A percentile compares a stretch with the other conserved stretches of the same genome.
Conservation (phyloP, 2,113 vertebrate genomes). For the Oplegnathus fasciatus region DNA sequence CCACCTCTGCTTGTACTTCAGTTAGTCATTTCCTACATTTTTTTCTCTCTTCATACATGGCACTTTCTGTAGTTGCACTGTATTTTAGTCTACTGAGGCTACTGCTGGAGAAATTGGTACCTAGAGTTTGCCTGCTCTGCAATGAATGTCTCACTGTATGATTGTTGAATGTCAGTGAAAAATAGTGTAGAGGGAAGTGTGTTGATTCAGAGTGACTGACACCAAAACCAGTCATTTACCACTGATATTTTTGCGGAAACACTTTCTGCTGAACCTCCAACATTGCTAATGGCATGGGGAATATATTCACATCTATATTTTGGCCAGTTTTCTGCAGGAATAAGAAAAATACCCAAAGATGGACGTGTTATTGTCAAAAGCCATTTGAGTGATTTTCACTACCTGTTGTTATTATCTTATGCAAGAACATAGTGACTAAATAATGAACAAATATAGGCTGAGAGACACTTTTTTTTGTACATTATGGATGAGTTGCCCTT, state of each 20-base stretch:
- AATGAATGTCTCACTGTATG: not conserved
- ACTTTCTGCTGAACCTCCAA: not conserved
- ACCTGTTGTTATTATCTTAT: not conserved
- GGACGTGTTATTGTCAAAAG: not conserved
- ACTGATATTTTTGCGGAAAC: conserved; percentile 14
- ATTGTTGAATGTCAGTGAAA: conserved; percentile 29
- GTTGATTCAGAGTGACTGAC: conserved; percentile 27
- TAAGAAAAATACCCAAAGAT: not conserved
- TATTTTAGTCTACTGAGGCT: conserved; percentile 16
- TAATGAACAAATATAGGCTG: not conserved
- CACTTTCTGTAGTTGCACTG: conserved; percentile 26
- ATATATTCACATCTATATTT: not conserved
- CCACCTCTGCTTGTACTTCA: not conserved
- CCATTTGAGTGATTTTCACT: not conserved
- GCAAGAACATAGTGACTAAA: not conserved
- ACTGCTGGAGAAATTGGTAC: conserved; percentile 55
- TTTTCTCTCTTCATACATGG: not conserved
- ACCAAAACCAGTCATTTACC: conserved; percentile 55
- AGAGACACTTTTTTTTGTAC: too few species aligned
- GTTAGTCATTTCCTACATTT: conserved; percentile 24
- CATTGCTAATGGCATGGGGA: not conserved
- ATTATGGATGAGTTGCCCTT: not conserved
- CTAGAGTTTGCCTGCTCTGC: conserved; percentile 10
- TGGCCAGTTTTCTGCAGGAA: conserved; percentile 3
- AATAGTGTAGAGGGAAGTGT: conserved; percentile 1